phyloP scores from a whole-genome alignment of 2,888 invertebrate genomes.

The Polyploca ridens region DNA sequence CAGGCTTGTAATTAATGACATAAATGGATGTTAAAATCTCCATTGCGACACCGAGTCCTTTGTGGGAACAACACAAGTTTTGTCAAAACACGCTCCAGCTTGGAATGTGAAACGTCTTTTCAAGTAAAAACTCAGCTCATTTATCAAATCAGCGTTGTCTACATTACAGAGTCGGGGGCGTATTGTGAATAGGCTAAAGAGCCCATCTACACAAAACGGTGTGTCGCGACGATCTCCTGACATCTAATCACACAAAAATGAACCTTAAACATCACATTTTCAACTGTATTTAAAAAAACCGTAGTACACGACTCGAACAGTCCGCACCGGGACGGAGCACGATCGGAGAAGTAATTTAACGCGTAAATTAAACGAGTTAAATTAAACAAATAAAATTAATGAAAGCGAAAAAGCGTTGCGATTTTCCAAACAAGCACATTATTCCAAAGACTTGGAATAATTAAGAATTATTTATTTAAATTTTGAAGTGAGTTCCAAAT shows the following conservation, averaged over 20 bases:
- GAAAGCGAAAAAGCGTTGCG: conserved; percentile 61
- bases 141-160: conserved; percentile 79
- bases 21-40: conserved; percentile 47
- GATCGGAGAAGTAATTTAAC: conserved; percentile 64
- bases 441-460: conserved; percentile 46
- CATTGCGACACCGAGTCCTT: conserved; percentile 45
- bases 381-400: conserved; percentile 73
- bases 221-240: conserved; percentile 45
- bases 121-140: conserved; percentile 71
- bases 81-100: conserved; percentile 60
- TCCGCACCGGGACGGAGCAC: conserved; percentile 33
- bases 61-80: conserved; percentile 56
- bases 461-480: conserved; percentile 30
- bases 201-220: conserved; percentile 66
- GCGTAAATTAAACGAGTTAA: conserved; percentile 70
- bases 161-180: conserved; percentile 66
- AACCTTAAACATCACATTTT: conserved; percentile 48
- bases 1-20: conserved; percentile 40
- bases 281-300: conserved; percentile 16
- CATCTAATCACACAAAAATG: conserved; percentile 52
- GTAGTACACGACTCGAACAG: conserved; percentile 21
- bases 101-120: conserved; percentile 64
- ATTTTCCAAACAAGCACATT: conserved; percentile 62
- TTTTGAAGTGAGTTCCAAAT: not conserved
- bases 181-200: conserved; percentile 75